phyloP scores from a whole-genome alignment of 2,113 vertebrate species.

The Gavia stellata region DNA sequence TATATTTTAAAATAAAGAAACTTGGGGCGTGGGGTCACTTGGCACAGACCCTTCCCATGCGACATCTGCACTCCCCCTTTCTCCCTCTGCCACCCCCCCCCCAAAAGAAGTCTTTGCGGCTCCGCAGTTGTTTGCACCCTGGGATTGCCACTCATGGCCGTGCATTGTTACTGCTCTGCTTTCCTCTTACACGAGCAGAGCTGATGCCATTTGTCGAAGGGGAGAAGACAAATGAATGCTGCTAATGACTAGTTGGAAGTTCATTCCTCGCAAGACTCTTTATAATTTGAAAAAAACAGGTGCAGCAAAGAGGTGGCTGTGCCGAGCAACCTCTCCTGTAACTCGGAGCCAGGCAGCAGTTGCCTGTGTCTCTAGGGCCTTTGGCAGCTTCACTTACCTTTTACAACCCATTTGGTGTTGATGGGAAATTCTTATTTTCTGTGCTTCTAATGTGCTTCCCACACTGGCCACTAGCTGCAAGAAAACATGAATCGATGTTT shows the following conservation, averaged over 20 bases:
- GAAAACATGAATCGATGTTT: background rate
- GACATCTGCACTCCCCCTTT: rapidly evolving
- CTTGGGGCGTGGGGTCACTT: rapidly evolving
- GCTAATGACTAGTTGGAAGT: background rate
- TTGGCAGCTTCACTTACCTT: background rate
- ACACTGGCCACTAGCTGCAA: background rate
- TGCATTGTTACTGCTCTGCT: background rate
- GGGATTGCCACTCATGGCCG: background rate
- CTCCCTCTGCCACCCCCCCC: background rate
- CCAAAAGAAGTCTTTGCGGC: background rate
- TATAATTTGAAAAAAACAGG: background rate
- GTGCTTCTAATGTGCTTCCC: background rate
- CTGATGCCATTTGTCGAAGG: background rate
- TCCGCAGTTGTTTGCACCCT: background rate
- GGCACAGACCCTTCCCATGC: background rate
- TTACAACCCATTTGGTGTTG: background rate
- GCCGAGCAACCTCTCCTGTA: background rate
- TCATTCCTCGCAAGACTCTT: background rate
- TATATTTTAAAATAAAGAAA: background rate
- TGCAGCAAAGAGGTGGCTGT: background rate
- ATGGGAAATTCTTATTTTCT: background rate
- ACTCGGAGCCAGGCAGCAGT: background rate
- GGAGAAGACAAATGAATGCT: background rate
- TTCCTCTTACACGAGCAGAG: background rate
- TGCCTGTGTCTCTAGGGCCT: background rate